phyloP scores from a whole-genome alignment of 2,888 invertebrate genomes.

The Agriopis leucophaearia region DNA sequence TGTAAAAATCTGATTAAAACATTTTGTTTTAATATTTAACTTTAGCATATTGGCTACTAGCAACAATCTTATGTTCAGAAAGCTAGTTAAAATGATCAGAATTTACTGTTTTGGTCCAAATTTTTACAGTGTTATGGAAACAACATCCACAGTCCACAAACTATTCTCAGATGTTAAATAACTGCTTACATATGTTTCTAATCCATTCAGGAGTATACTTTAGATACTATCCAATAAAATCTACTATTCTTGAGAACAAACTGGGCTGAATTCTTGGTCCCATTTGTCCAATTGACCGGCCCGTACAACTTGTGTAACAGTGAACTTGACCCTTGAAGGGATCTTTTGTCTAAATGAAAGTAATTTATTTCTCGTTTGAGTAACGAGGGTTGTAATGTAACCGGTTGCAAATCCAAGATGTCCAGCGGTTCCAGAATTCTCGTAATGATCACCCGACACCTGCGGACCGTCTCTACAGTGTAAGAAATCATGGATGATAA shows the following conservation, averaged over 20 bases:
- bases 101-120: too few species aligned
- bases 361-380: slow-evolving; percentile 30
- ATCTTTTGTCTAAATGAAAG: slow-evolving; percentile 26
- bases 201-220: too few species aligned
- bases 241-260: background rate
- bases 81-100: too few species aligned
- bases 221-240: background rate
- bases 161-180: too few species aligned
- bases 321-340: slow-evolving; percentile 23
- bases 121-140: too few species aligned
- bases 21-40: too few species aligned
- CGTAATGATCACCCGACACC: slow-evolving; percentile 32
- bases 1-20: too few species aligned
- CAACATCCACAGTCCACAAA: too few species aligned
- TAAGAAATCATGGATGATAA: background rate
- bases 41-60: too few species aligned
- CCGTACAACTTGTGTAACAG: background rate
- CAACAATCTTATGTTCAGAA: too few species aligned
- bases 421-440: slow-evolving; percentile 9
- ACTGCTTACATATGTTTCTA: too few species aligned
- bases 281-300: too few species aligned
- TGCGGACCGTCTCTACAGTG: slow-evolving; percentile 2
- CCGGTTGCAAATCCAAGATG: slow-evolving; percentile 4
- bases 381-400: slow-evolving; percentile 27
- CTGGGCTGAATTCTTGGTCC: background rate